These are phyloP conservation scores for Drosophila burlai DNA, from an alignment of 1,140 invertebrate species.

Conservation along the genomic window DNA sequence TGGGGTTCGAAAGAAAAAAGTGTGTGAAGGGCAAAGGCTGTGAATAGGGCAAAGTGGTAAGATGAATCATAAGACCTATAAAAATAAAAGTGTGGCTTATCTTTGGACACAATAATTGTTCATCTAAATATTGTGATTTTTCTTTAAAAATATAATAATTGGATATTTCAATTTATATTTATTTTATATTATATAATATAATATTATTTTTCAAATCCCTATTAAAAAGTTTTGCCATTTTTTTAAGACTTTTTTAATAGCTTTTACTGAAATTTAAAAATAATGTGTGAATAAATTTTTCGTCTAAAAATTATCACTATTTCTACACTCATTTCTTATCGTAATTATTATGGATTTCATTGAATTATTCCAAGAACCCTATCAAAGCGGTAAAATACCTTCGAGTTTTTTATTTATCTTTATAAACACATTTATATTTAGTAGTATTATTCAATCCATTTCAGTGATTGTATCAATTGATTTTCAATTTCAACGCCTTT, in stretches of 20 bases:
- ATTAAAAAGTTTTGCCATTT: too few species aligned
- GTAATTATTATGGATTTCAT: neutral
- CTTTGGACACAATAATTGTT: too few species aligned
- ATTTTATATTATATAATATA: too few species aligned
- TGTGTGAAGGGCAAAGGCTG: slow-evolving; percentile 52
- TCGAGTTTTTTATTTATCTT: neutral
- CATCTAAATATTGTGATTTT: too few species aligned
- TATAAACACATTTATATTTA: neutral
- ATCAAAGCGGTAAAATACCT: neutral
- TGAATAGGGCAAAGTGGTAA: slow-evolving; percentile 9
- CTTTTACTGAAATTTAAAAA: neutral
- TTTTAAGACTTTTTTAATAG: too few species aligned
- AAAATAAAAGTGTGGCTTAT: too few species aligned
- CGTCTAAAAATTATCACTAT: neutral
- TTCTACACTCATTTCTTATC: slow-evolving; percentile 2
- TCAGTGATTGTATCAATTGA: slow-evolving; percentile 36
- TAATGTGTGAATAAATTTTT: slow-evolving; percentile 1
- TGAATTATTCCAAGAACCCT: slow-evolving; percentile 8
- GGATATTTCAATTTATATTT: too few species aligned
- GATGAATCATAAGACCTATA: slow-evolving; percentile 20
- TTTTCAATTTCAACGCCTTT: slow-evolving; percentile 33
- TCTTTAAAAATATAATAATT: too few species aligned
- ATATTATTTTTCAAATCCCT: too few species aligned
- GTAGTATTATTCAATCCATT: slow-evolving; percentile 24
- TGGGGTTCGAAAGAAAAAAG: slow-evolving; percentile 9